A percentile compares a stretch with the other conserved stretches of the same genome.
phyloP scores from a whole-genome alignment of 2,113 vertebrate species.

The Solea solea region DNA sequence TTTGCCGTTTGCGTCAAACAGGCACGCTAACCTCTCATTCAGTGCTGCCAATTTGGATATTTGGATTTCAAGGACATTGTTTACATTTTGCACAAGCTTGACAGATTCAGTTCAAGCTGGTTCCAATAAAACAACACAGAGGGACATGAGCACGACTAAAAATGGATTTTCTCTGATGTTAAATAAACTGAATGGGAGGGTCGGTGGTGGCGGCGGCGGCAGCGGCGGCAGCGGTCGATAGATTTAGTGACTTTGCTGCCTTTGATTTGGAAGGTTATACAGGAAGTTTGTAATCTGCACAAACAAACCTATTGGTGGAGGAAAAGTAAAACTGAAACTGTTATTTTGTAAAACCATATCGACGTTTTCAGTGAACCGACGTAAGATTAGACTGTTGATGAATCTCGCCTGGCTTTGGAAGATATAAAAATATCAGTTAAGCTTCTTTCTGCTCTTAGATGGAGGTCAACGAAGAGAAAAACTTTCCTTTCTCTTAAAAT shows the following conservation, averaged over 20 bases:
- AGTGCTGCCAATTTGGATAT: slow-evolving; percentile 61
- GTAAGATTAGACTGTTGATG: slow-evolving; percentile 1
- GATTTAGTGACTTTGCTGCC: slow-evolving; percentile 36
- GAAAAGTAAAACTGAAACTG: slow-evolving; percentile 6
- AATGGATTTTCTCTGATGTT: slow-evolving; percentile 63
- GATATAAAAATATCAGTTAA: slow-evolving; percentile 21
- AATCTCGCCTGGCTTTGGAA: slow-evolving; percentile 14
- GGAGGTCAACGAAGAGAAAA: slow-evolving; percentile 21
- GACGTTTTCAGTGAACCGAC: background rate
- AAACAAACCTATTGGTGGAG: slow-evolving; percentile 34
- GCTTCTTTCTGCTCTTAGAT: slow-evolving; percentile 8
- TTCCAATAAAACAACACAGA: slow-evolving; percentile 67
- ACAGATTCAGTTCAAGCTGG: slow-evolving; percentile 63
- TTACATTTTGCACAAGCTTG: slow-evolving; percentile 59
- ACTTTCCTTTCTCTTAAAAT: slow-evolving; percentile 23
- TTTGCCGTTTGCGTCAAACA: slow-evolving; percentile 66
- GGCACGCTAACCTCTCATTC: slow-evolving; percentile 61
- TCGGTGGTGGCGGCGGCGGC: background rate
- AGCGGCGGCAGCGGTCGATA: slow-evolving; percentile 5
- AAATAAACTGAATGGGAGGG: slow-evolving; percentile 50
- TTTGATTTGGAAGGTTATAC: slow-evolving; percentile 48
- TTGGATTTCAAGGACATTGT: slow-evolving; percentile 70
- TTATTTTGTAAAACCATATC: background rate
- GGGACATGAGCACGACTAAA: slow-evolving; percentile 45
- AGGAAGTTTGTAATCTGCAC: slow-evolving; percentile 38